These are phyloP conservation scores for Phalacrocorax aristotelis DNA, from an alignment of 2,113 vertebrate species.

Conservation along the genomic window DNA sequence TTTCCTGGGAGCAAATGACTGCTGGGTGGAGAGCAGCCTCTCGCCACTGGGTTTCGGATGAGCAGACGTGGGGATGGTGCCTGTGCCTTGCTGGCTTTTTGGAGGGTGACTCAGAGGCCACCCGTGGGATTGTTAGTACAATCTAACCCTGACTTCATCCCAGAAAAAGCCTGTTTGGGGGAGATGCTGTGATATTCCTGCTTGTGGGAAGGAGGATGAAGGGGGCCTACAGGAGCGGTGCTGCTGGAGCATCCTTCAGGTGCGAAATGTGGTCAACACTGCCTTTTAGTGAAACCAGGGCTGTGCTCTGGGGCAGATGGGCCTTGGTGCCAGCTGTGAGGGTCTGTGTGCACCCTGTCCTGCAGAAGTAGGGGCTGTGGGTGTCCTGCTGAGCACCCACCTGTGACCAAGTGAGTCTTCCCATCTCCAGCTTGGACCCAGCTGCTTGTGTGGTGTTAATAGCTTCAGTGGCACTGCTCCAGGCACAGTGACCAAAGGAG, in stretches of 20 bases:
- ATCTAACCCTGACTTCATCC: background rate
- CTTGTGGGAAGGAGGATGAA: background rate
- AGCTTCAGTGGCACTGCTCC: background rate
- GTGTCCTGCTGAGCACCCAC: background rate
- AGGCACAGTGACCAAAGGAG: background rate
- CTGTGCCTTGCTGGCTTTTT: background rate
- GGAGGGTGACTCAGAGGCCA: background rate
- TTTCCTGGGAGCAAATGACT: background rate
- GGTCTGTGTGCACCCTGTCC: accelerated
- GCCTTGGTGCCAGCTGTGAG: background rate
- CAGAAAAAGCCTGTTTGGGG: accelerated
- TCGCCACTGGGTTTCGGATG: accelerated
- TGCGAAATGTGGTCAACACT: background rate
- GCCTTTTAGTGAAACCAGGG: background rate
- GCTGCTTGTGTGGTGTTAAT: background rate
- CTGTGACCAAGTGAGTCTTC: background rate
- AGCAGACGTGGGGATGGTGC: background rate
- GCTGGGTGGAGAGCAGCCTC: background rate
- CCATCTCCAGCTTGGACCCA: accelerated
- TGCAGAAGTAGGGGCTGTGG: background rate
- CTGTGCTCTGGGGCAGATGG: background rate
- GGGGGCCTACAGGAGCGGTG: background rate
- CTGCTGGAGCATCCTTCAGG: accelerated
- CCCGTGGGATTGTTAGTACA: accelerated
- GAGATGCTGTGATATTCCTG: background rate